Percentiles rank a stretch among this genome's conserved stretches.
Conservation (phyloP, 2,113 vertebrate species). For the Ranitomeya variabilis region DNA sequence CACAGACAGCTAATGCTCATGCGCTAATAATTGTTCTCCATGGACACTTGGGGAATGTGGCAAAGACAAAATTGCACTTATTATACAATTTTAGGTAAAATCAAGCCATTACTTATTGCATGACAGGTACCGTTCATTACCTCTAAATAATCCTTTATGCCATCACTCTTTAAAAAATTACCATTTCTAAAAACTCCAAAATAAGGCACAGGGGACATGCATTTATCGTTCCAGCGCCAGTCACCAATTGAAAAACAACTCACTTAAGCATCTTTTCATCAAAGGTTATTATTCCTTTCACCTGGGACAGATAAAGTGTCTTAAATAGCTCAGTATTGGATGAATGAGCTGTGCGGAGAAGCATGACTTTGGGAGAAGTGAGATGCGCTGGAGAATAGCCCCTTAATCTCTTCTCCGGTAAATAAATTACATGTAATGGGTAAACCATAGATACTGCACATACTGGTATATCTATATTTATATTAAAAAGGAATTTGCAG, state of each 20-base stretch:
- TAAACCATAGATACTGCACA: not conserved
- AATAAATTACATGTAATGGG: constrained; percentile 12
- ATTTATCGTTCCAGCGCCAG: constrained; percentile 37
- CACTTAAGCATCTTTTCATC: constrained; percentile 49
- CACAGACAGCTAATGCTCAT: not conserved
- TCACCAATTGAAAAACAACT: constrained; percentile 49
- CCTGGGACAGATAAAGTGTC: constrained; percentile 49
- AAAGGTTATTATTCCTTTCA: constrained; percentile 47
- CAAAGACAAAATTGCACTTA: not conserved
- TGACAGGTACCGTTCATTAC: constrained; percentile 31
- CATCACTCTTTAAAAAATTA: constrained; percentile 32
- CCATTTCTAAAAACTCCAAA: constrained; percentile 28
- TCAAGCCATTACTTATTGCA: not conserved
- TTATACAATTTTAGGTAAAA: constrained; percentile 13
- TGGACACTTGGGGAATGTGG: not conserved
- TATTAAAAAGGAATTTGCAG: constrained; percentile 3
- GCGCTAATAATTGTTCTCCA: not conserved
- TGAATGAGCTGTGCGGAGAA: constrained; percentile 34
- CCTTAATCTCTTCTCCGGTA: constrained; percentile 39
- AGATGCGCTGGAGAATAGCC: constrained; percentile 20
- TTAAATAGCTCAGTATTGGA: constrained; percentile 37
- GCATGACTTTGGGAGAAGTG: constrained; percentile 37
- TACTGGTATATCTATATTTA: not conserved
- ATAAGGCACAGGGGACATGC: constrained; percentile 27
- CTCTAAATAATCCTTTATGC: constrained; percentile 15